Evolutionary conservation across 37 sponge, comb jelly and placozoan genomes (phyloP).

Genomic region (Chondrosia reniformis): DNA sequence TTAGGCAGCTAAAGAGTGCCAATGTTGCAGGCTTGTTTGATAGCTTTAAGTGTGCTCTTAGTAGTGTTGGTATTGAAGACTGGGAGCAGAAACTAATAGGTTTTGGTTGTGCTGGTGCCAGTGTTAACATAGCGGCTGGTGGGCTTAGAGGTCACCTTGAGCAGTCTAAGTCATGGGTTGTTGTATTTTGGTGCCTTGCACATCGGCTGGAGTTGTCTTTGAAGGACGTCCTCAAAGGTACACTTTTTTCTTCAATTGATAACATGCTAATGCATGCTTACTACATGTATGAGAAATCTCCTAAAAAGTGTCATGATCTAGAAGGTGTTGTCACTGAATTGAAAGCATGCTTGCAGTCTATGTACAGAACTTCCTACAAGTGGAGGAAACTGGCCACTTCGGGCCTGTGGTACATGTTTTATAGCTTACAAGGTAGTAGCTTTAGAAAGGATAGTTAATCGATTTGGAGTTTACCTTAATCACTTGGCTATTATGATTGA

Average conservation of each 20-base stretch:
- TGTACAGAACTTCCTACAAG: constrained; percentile 38
- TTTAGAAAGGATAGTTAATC: constrained; percentile 33
- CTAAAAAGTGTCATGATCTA: too few relatives aligned
- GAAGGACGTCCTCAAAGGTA: too few relatives aligned
- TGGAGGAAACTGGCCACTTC: constrained; percentile 44
- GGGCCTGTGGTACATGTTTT: constrained; percentile 61
- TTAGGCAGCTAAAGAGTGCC: too few relatives aligned
- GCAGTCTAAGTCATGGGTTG: constrained; percentile 36
- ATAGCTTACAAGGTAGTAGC: constrained; percentile 54
- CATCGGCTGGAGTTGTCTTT: too few relatives aligned
- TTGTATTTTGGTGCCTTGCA: constrained; percentile 48
- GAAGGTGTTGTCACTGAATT: too few relatives aligned
- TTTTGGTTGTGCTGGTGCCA: constrained; percentile 48
- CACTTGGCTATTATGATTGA: too few relatives aligned
- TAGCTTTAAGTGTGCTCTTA: too few relatives aligned
- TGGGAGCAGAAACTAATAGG: constrained; percentile 36
- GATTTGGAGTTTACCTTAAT: too few relatives aligned
- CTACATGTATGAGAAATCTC: constrained; percentile 50
- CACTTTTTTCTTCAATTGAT: constrained; percentile 40
- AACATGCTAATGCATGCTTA: constrained; percentile 42
- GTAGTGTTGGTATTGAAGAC: constrained; percentile 7
- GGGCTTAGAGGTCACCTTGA: constrained; percentile 31
- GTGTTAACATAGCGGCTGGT: constrained; percentile 32
- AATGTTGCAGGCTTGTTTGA: too few relatives aligned
- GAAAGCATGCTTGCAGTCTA: constrained; percentile 25